Conservation (phyloP, 2,888 invertebrate genomes). For the Drosophila niveifrons region DNA sequence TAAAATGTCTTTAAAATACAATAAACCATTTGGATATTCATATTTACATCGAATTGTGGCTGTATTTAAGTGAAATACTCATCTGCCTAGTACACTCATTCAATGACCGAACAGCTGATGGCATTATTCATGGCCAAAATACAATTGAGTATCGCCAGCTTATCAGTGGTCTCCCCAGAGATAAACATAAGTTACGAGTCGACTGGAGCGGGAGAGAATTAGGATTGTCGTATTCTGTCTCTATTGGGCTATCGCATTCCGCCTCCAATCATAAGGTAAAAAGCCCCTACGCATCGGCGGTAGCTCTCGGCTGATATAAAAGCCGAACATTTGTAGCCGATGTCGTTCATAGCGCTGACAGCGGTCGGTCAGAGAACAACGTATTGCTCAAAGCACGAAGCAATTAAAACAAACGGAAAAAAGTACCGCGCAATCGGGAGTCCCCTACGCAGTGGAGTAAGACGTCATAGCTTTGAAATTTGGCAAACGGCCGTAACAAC, state of each 20-base stretch:
- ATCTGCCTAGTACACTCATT: neutral
- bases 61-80: constrained; percentile 1
- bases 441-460: constrained; percentile 51
- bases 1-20: constrained; percentile 6
- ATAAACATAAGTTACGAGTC: constrained; percentile 20
- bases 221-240: constrained; percentile 18
- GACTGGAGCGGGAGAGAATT: constrained; percentile 17
- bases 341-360: constrained; percentile 57
- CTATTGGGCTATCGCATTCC: constrained; percentile 29
- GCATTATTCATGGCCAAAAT: constrained; percentile 48
- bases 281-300: constrained; percentile 52
- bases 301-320: constrained; percentile 58
- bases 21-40: constrained; percentile 6
- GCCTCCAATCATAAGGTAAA: constrained; percentile 38
- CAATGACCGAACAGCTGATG: constrained; percentile 25
- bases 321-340: constrained; percentile 31
- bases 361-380: constrained; percentile 31
- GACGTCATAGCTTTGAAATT: constrained; percentile 33
- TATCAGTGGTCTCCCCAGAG: constrained; percentile 48
- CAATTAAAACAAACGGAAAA: constrained; percentile 23
- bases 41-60: neutral
- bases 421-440: constrained; percentile 42
- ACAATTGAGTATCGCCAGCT: constrained; percentile 10
- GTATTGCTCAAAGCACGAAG: constrained; percentile 7
- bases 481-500: constrained; percentile 17